Evolutionary conservation across 1,140 invertebrate species (phyloP), one percentile per base, ranked within the genome.

Genomic region (Agraylea sexmaculata): DNA sequence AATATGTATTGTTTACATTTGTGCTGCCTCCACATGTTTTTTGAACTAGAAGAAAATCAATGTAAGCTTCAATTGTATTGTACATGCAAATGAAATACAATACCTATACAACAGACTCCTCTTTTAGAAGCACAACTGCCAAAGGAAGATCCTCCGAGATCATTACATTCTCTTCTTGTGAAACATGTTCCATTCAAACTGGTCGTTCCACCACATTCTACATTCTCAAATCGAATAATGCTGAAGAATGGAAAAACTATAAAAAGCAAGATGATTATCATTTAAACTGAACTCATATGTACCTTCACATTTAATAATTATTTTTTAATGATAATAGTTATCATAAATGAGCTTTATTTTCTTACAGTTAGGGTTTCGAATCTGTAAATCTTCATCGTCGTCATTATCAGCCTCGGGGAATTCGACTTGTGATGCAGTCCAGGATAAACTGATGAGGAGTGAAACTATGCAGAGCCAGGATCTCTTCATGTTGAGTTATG

Each of bases 1-100:
- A 89, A 54, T 88, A 87, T 0, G 84, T 88, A 41, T 86, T 84
- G 51, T 88, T 88, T 28, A 77, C 65, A 15, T 71, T 71, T 1
- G 82, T 78, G 0, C 69, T 71, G 6, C 68, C 64, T 3, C 81
- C 80, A 50, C 83, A 86, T 0, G 69, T 62, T 45, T 70, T 69
- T 48, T 78, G 71, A 57, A 83, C 82, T 86, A 39, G 40, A 55
- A 42, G 15, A 16, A 17, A 21, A 16, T 6, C 13, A 8, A 10
- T 12, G 16, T n/a, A 7, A 12, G 7, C 6, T 32, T 32, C 7
- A 6, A 32, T 7, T 32, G 7, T 32, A 12, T 32, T 32, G 6
- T 12, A n/a, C n/a, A 7, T 25, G 23, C n/a, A 25, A 19, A 25
- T 41, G 27, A 20, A n/a, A 19, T 15, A 51, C 75, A 76, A 77